These are phyloP conservation scores for Canis aureus DNA, from an alignment of 2,113 vertebrate genomes.

Conservation along the genomic window DNA sequence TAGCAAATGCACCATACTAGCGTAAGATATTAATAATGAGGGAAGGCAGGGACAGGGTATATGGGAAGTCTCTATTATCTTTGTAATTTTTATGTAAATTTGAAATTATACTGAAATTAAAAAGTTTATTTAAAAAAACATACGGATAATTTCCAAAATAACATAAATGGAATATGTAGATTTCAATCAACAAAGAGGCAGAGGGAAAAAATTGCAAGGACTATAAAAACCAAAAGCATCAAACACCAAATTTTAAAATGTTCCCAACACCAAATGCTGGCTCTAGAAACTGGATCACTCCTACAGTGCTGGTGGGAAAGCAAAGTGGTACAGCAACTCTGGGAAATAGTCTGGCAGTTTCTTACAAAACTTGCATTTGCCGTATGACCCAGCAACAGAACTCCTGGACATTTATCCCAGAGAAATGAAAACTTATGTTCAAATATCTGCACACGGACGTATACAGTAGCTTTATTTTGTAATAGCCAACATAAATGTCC, in stretches of 20 bases:
- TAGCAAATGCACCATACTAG: not conserved
- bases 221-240: not conserved
- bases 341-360: no score
- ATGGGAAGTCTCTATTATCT: not conserved
- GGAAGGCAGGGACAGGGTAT: not conserved
- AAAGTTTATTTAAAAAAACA: not conserved
- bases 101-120: not conserved
- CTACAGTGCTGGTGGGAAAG: not conserved
- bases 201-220: not conserved
- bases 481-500: not conserved
- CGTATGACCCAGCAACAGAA: not conserved
- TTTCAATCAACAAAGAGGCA: not conserved
- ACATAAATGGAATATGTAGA: not conserved
- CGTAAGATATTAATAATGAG: not conserved
- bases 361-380: not conserved
- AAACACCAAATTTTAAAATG: not conserved
- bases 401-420: not conserved
- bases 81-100: not conserved
- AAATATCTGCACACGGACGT: not conserved
- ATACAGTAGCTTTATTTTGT: not conserved
- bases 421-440: not conserved
- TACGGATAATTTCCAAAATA: not conserved
- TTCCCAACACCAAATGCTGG: not conserved
- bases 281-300: not conserved
- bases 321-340: not conserved